A percentile compares a stretch with the other conserved stretches of the same genome.
phyloP scores from a whole-genome alignment of 2,113 vertebrate species.

The Shinisaurus crocodilurus region DNA sequence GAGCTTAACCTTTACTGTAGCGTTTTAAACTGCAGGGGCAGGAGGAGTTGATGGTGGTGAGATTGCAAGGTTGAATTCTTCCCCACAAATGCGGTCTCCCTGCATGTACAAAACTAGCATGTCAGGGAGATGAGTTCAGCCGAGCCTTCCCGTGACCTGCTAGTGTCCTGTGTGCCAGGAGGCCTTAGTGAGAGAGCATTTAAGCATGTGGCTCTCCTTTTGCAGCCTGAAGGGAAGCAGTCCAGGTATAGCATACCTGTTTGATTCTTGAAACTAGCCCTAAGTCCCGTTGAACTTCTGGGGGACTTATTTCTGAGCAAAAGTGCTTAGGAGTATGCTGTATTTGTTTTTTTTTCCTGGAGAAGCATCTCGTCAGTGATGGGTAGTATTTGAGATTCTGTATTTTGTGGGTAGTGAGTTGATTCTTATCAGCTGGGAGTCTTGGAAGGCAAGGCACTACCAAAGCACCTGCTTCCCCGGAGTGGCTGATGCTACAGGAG shows the following conservation, averaged over 20 bases:
- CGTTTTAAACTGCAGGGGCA: too few relatives aligned
- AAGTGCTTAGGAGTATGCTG: not conserved
- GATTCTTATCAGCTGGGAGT: not conserved
- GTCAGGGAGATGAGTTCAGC: not conserved
- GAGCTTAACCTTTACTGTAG: not conserved
- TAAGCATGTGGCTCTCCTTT: not conserved
- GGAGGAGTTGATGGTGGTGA: not conserved
- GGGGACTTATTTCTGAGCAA: not conserved
- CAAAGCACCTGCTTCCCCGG: not conserved
- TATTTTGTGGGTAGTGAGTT: not conserved
- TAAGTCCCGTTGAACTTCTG: not conserved
- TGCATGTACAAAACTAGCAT: not conserved
- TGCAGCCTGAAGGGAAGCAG: not conserved
- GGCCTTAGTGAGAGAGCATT: not conserved
- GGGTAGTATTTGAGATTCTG: not conserved
- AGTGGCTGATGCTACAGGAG: not conserved
- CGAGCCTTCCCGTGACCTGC: not conserved
- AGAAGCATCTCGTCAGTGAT: not conserved
- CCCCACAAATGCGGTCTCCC: not conserved
- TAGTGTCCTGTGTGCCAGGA: not conserved
- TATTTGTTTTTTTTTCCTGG: not conserved
- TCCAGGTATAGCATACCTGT: not conserved
- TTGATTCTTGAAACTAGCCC: not conserved
- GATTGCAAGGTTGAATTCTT: not conserved
- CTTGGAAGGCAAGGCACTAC: not conserved